phyloP scores from a whole-genome alignment of 2,113 vertebrate species.

The Alligator mississippiensis region DNA sequence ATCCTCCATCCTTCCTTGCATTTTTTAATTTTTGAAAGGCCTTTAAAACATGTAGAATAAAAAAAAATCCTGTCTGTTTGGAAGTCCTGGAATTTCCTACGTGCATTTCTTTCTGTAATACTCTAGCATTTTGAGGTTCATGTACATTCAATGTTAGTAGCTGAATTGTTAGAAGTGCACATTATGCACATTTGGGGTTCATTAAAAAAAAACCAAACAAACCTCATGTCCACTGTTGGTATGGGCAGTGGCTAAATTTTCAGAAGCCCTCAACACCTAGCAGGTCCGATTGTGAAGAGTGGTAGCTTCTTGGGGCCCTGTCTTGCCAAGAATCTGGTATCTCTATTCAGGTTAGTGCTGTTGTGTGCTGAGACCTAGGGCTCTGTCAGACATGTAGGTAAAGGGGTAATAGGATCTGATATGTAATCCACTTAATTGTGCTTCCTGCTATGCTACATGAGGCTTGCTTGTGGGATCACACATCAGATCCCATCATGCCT shows the following conservation, averaged over 20 bases:
- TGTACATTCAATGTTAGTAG: background rate
- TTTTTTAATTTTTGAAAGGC: background rate
- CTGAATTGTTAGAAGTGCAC: background rate
- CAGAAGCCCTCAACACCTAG: background rate
- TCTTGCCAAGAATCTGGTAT: background rate
- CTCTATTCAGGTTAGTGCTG: background rate
- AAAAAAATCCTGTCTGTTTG: background rate
- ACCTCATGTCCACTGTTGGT: too few relatives aligned
- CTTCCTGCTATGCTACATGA: too few relatives aligned
- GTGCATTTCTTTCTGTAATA: background rate
- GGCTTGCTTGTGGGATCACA: too few relatives aligned
- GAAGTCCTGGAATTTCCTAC: background rate
- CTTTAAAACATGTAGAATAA: background rate
- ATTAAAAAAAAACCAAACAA: background rate
- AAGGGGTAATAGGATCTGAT: too few relatives aligned
- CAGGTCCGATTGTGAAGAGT: background rate
- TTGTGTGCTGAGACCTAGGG: too few relatives aligned
- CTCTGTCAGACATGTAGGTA: too few relatives aligned
- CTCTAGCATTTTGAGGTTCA: background rate
- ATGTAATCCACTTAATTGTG: too few relatives aligned
- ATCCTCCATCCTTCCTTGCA: background rate
- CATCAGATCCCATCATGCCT: too few relatives aligned
- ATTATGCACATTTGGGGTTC: background rate
- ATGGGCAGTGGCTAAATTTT: background rate
- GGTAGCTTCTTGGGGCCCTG: background rate